These are phyloP conservation scores for Polietes domitor DNA, from an alignment of 2,888 invertebrate species.

Conservation along the genomic window DNA sequence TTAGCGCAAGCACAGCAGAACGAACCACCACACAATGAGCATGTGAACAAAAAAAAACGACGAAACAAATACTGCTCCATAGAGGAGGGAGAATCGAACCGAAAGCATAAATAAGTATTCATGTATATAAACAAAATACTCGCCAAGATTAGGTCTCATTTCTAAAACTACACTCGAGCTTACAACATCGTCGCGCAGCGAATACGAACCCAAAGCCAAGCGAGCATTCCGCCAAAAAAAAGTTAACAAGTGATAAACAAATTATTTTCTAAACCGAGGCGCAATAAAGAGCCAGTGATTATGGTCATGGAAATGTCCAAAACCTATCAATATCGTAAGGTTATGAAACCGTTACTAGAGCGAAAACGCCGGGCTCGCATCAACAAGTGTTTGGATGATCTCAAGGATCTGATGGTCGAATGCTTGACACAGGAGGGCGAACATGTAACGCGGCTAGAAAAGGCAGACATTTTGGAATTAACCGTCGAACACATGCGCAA, in stretches of 20 bases:
- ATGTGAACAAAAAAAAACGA: conserved; percentile 45
- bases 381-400: conserved; percentile 93
- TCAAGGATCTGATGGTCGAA: conserved; percentile 93
- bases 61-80: conserved; percentile 30
- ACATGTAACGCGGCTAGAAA: conserved; percentile 92
- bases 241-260: conserved; percentile 60
- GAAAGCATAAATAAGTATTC: conserved; percentile 63
- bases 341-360: conserved; percentile 96
- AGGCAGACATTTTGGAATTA: conserved; percentile 92
- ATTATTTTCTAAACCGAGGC: conserved; percentile 56
- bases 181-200: conserved; percentile 66
- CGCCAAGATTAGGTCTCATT: conserved; percentile 80
- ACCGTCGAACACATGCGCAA: conserved; percentile 94
- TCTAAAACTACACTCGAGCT: conserved; percentile 77
- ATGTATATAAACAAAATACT: conserved; percentile 78
- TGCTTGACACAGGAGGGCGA: conserved; percentile 89
- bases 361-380: conserved; percentile 93
- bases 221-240: conserved; percentile 63
- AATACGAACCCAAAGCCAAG: conserved; percentile 51
- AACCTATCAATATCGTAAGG: conserved; percentile 96
- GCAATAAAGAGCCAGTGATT: conserved; percentile 59
- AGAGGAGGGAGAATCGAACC: conserved; percentile 62
- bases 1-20: conserved; percentile 34
- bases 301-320: conserved; percentile 86
- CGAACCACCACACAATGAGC: conserved; percentile 60